Conservation (phyloP, 2,888 invertebrate species). For the Drosophila leonis region DNA sequence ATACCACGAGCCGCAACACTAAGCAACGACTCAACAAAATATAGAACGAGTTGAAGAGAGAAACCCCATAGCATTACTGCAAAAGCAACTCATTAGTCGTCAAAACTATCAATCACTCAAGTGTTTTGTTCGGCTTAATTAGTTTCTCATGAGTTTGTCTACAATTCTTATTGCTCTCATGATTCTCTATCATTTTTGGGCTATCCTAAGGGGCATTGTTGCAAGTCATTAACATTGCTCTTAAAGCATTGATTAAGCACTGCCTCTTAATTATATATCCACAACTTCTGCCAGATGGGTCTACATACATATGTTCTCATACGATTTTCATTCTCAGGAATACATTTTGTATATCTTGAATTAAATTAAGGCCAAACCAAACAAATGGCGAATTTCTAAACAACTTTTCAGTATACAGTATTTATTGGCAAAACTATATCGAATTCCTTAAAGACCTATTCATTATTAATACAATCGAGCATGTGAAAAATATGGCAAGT, state of each 20-base stretch:
- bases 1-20: slow-evolving; percentile 1
- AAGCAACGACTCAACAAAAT: too few relatives aligned
- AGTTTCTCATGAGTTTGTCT: slow-evolving; percentile 32
- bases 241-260: slow-evolving; percentile 58
- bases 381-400: slow-evolving; percentile 32
- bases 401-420: slow-evolving; percentile 19
- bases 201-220: slow-evolving; percentile 49
- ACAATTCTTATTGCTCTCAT: slow-evolving; percentile 28
- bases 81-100: slow-evolving; percentile 52
- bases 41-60: too few relatives aligned
- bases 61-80: not conserved
- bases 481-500: slow-evolving; percentile 5
- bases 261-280: slow-evolving; percentile 25
- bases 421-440: slow-evolving; percentile 4
- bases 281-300: not conserved
- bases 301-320: slow-evolving; percentile 4
- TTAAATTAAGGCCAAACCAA: slow-evolving; percentile 3
- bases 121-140: slow-evolving; percentile 54
- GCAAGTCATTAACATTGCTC: slow-evolving; percentile 64
- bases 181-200: not conserved
- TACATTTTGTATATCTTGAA: slow-evolving; percentile 2
- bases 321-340: slow-evolving; percentile 3
- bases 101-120: slow-evolving; percentile 58
- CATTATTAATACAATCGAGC: slow-evolving; percentile 1
- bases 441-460: slow-evolving; percentile 27